These are phyloP conservation scores for Pseudomyrmex gracilis DNA, from an alignment of 1,140 invertebrate genomes.

Conservation along the genomic window DNA sequence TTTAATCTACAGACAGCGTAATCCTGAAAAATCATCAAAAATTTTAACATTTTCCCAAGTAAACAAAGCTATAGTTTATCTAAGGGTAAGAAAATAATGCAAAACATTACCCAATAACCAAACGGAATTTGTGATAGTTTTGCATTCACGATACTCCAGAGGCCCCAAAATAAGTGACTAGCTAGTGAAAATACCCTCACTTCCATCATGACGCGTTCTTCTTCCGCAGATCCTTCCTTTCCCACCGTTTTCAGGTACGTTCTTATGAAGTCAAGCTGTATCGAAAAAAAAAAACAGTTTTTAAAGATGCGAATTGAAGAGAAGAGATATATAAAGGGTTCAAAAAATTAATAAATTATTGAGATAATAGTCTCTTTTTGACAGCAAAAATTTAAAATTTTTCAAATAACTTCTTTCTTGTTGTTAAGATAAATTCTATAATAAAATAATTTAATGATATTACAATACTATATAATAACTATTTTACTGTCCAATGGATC, in stretches of 20 bases:
- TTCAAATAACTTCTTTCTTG: neutral
- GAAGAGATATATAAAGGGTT: neutral
- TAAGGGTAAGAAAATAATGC: neutral
- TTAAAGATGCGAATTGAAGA: slow-evolving; percentile 18
- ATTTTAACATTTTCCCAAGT: neutral
- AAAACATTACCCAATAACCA: slow-evolving; percentile 94
- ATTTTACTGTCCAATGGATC: neutral
- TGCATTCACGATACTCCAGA: slow-evolving; percentile 96
- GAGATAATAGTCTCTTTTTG: neutral
- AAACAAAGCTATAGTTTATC: slow-evolving; percentile 7
- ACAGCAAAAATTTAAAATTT: no score
- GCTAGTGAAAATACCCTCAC: slow-evolving; percentile 93
- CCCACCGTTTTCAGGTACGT: slow-evolving; percentile 86
- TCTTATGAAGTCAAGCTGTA: slow-evolving; percentile 87
- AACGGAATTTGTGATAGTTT: slow-evolving; percentile 96
- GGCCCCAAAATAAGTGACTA: slow-evolving; percentile 96
- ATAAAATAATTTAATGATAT: slow-evolving; percentile 11
- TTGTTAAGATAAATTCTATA: neutral
- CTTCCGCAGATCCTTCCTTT: slow-evolving; percentile 82
- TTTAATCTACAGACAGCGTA: slow-evolving; percentile 86
- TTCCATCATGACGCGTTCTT: slow-evolving; percentile 90
- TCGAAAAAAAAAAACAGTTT: slow-evolving; percentile 67
- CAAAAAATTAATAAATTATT: no score
- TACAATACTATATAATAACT: slow-evolving; percentile 9
- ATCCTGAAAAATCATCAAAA: slow-evolving; percentile 83